Evolutionary conservation across 2,888 invertebrate genomes (phyloP), one percentile per base, ranked within the genome.

Genomic region (Acrobasis suavella): DNA sequence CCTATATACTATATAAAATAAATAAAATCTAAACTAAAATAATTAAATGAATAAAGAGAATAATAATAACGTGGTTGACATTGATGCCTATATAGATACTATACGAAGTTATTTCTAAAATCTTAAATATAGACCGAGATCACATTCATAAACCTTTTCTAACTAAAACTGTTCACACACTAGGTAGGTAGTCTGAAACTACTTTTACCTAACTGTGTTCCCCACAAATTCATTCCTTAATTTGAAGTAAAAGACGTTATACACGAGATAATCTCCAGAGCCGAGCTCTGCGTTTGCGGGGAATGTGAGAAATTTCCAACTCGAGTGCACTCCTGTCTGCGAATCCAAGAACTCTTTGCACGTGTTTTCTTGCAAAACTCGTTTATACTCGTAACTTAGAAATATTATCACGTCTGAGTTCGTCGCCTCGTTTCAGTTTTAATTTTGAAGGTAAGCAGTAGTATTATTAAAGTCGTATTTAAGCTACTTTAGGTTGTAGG

Each of bases 281-380:
- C 73, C 70, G 76, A 70, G 64, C 71, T 67, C 73, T 72, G 67
- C 73, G 76, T 77, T 81, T 77, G 71, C 72, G 69, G 72, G 72
- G 79, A 80, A 80, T 78, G 81, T 76, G 76, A 74, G 75, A 76
- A 76, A 77, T 77, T 77, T 72, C 69, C 69, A 67, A 70, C 66
- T 77, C 72, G 71, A 78, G 78, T 74, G 75, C 75, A 74, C 78
- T 78, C 69, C 64, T 66, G 73, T 68, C 75, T 69, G 69, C 66
- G 69, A 71, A 74, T 70, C 71, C 67, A 65, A 65, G 62, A 62
- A 75, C 72, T 69, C 77, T 77, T 71, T 71, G 72, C 69, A 68
- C 74, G 69, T 74, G 78, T 75, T 76, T 72, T 75, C 70, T 76
- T 71, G 73, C 73, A 72, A 73, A 74, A 71, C 70, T 73, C 71